These are phyloP conservation scores for Semotilus atromaculatus DNA, from an alignment of 2,797 vertebrate genomes.

Conservation along the genomic window DNA sequence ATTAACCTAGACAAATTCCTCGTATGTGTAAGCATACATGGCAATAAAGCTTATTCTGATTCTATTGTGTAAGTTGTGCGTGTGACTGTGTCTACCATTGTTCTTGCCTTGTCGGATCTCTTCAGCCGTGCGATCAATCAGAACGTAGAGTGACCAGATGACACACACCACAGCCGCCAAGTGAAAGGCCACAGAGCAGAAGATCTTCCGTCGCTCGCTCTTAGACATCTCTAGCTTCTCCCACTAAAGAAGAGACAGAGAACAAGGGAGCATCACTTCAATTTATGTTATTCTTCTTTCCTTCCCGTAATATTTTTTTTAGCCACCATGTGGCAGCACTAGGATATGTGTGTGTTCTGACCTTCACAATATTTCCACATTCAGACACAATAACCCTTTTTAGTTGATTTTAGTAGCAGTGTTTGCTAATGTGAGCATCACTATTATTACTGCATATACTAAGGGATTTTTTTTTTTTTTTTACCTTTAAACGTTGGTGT, in stretches of 20 bases:
- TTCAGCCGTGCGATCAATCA: constrained; percentile 89
- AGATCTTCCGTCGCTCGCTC: constrained; percentile 92
- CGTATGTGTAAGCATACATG: neutral
- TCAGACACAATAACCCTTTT: neutral
- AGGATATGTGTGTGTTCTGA: neutral
- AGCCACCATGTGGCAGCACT: constrained; percentile 33
- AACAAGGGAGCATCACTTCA: neutral
- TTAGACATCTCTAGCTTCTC: constrained; percentile 95
- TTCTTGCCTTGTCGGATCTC: constrained; percentile 93
- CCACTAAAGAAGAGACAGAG: constrained; percentile 80
- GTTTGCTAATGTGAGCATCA: neutral
- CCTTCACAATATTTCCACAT: neutral
- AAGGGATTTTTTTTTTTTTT: neutral
- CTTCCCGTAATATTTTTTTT: neutral
- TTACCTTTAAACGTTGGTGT: neutral
- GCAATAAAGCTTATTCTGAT: neutral
- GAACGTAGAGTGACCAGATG: constrained; percentile 91
- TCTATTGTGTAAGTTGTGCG: neutral
- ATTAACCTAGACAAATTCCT: neutral
- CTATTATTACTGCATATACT: neutral
- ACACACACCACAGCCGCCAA: constrained; percentile 92
- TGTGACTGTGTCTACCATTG: constrained; percentile 70
- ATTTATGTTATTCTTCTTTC: neutral
- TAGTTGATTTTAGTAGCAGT: neutral
- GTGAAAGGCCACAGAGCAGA: constrained; percentile 95